phyloP scores from a whole-genome alignment of 2,113 vertebrate species.

The Gorsachius goisagi region DNA sequence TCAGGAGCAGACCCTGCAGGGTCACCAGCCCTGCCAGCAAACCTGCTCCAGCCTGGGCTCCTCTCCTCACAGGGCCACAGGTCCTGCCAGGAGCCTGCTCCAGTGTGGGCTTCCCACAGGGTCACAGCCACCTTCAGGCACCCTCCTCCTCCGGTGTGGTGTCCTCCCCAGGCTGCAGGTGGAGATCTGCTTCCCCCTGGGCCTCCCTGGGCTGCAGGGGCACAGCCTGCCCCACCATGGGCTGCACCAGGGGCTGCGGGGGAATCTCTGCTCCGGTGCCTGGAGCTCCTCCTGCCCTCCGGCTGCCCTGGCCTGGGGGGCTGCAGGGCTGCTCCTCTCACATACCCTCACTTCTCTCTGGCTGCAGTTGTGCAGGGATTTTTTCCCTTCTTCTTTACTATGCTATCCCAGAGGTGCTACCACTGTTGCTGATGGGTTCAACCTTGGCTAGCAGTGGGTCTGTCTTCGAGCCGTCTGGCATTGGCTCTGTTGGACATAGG shows the following conservation, averaged over 20 bases:
- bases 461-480: background rate
- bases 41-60: background rate
- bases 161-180: background rate
- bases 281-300: background rate
- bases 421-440: background rate
- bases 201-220: background rate
- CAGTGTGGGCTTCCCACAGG: accelerated
- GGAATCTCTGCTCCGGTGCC: background rate
- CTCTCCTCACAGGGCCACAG: background rate
- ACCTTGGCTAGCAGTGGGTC: background rate
- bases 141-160: no score
- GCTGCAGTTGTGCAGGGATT: background rate
- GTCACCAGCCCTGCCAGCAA: background rate
- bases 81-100: background rate
- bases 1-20: background rate
- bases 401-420: background rate
- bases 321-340: background rate
- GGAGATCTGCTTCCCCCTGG: background rate
- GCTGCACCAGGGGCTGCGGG: background rate
- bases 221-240: background rate
- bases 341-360: background rate
- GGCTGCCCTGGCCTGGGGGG: background rate
- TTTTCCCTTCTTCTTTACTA: background rate
- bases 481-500: background rate
- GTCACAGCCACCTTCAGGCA: background rate